Conservation (phyloP, 2,797 vertebrate genomes). For the Eutrigla gurnardus region DNA sequence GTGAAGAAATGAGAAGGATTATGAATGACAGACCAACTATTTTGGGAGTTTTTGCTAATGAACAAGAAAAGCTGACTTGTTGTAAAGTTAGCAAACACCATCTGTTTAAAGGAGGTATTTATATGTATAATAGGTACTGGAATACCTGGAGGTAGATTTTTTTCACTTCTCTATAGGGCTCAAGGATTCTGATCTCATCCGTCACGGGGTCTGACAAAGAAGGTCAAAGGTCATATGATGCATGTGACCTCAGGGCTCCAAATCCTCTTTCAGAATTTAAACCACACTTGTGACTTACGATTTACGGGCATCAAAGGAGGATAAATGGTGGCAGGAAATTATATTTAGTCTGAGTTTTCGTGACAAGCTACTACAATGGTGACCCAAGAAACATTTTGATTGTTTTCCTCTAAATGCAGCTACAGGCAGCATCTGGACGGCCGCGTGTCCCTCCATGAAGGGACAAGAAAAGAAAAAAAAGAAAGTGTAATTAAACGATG, state of each 20-base stretch:
- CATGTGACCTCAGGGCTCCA: conserved; percentile 39
- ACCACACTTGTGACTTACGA: conserved; percentile 26
- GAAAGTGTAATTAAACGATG: conserved; percentile 66
- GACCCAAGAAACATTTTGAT: conserved; percentile 19
- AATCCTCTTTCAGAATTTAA: conserved; percentile 49
- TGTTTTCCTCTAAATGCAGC: conserved; percentile 8
- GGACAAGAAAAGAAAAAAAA: conserved; percentile 29
- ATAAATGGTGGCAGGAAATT: neutral
- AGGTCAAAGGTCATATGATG: conserved; percentile 58
- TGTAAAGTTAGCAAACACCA: neutral
- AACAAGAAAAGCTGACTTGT: neutral
- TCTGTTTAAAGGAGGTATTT: neutral
- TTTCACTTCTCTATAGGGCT: conserved; percentile 1
- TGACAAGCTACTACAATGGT: neutral
- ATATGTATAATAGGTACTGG: too few relatives aligned
- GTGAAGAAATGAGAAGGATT: neutral
- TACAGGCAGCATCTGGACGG: conserved; percentile 25
- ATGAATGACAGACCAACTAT: neutral
- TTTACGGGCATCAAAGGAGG: conserved; percentile 10
- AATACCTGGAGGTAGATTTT: neutral
- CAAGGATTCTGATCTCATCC: conserved; percentile 17
- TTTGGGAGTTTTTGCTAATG: neutral
- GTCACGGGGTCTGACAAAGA: conserved; percentile 23
- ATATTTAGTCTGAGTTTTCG: neutral
- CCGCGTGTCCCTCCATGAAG: conserved; percentile 4